Percentiles rank a stretch among this genome's conserved stretches.
phyloP scores from a whole-genome alignment of 2,797 vertebrate genomes.

The Sebastes minor region DNA sequence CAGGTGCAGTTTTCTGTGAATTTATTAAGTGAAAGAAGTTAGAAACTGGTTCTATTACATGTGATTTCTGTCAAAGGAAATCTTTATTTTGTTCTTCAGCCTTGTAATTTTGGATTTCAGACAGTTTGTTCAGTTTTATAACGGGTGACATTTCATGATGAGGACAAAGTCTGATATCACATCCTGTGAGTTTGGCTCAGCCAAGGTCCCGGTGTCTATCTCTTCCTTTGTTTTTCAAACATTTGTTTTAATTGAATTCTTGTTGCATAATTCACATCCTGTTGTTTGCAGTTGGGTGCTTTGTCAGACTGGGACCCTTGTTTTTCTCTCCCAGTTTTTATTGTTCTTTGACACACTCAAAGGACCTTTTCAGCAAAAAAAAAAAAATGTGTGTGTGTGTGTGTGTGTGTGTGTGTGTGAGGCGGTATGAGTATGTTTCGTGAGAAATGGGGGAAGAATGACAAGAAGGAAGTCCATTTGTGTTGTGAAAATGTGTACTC shows the following conservation, averaged over 20 bases:
- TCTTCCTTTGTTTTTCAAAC: slow-evolving; percentile 79
- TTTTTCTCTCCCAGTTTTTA: slow-evolving; percentile 76
- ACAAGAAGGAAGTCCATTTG: slow-evolving; percentile 81
- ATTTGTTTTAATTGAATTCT: slow-evolving; percentile 83
- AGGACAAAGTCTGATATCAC: slow-evolving; percentile 68
- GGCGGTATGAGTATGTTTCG: slow-evolving; percentile 35
- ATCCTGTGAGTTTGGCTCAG: slow-evolving; percentile 69
- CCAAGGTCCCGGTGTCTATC: slow-evolving; percentile 68
- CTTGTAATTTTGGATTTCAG: background rate
- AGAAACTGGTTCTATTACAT: background rate
- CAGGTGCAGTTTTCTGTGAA: background rate
- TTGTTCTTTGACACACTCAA: slow-evolving; percentile 82
- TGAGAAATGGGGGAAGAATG: slow-evolving; percentile 75
- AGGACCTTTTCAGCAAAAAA: slow-evolving; percentile 61
- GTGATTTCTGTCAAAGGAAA: background rate
- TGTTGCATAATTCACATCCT: slow-evolving; percentile 86
- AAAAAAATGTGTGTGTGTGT: slow-evolving; percentile 35
- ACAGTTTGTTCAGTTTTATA: slow-evolving; percentile 27
- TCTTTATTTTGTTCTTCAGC: background rate
- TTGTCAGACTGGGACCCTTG: slow-evolving; percentile 71
- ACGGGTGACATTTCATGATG: slow-evolving; percentile 52
- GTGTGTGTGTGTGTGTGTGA: slow-evolving; percentile 2
- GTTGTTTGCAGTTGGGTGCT: slow-evolving; percentile 78
- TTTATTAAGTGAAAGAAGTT: background rate
- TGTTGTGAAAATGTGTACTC: slow-evolving; percentile 72